Evolutionary conservation across 2,888 invertebrate species (phyloP).

Genomic region (Ferdinandea cuprea): DNA sequence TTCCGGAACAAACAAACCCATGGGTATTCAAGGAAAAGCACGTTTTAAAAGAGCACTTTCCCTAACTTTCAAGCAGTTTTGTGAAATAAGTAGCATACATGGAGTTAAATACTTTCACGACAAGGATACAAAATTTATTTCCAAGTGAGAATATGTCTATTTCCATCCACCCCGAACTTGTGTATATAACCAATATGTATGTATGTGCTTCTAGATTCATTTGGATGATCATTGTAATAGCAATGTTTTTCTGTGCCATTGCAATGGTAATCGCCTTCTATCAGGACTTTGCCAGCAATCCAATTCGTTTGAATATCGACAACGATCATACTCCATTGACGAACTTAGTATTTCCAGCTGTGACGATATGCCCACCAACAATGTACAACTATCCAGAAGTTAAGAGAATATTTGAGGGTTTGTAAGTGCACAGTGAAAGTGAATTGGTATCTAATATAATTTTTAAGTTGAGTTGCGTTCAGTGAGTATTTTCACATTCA

Average conservation of each 20-base stretch:
- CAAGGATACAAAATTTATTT: constrained; percentile 78
- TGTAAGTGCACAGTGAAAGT: constrained; percentile 69
- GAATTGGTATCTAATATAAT: too few species aligned
- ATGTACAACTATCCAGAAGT: constrained; percentile 80
- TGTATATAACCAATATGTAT: not conserved
- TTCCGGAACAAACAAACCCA: not conserved
- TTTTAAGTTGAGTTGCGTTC: too few species aligned
- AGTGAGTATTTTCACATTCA: too few species aligned
- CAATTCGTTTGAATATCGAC: constrained; percentile 85
- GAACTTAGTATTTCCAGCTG: constrained; percentile 84
- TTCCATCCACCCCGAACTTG: not conserved
- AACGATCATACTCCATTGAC: constrained; percentile 83
- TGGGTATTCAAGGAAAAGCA: not conserved
- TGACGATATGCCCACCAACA: constrained; percentile 84
- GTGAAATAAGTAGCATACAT: constrained; percentile 80
- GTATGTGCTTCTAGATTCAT: constrained; percentile 83
- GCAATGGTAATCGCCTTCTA: constrained; percentile 83
- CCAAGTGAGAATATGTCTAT: constrained; percentile 76
- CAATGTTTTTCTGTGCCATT: constrained; percentile 82
- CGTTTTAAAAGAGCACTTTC: constrained; percentile 38
- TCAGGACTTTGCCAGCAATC: constrained; percentile 84
- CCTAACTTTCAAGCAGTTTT: constrained; percentile 80
- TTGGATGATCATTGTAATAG: constrained; percentile 83
- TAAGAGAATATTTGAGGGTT: constrained; percentile 81
- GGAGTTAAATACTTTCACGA: constrained; percentile 81